These are phyloP conservation scores for Rhegmatorhina hoffmannsi DNA, from an alignment of 2,113 vertebrate species.

Conservation along the genomic window DNA sequence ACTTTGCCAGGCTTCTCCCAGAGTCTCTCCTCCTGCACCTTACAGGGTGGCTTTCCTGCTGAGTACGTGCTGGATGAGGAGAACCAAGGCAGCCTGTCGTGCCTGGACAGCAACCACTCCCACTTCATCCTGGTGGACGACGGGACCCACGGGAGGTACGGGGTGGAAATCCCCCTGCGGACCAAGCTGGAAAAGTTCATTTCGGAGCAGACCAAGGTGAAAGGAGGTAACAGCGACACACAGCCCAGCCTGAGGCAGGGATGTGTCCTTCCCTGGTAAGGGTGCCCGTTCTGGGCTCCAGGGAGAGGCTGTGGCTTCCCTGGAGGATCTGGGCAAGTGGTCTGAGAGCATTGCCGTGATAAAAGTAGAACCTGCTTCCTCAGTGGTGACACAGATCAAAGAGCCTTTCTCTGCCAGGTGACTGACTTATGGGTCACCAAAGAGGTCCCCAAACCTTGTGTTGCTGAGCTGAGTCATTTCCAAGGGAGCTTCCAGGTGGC, in stretches of 20 bases:
- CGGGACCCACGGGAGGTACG: slow-evolving; percentile 87
- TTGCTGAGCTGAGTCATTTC: neutral
- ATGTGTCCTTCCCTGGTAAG: neutral
- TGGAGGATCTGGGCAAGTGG: neutral
- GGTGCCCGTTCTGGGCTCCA: neutral
- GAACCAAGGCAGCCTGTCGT: slow-evolving; percentile 84
- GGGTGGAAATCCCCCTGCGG: slow-evolving; percentile 86
- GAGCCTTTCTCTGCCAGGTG: neutral
- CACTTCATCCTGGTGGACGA: slow-evolving; percentile 97
- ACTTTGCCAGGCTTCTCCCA: neutral
- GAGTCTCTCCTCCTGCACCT: neutral
- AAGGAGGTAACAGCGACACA: slow-evolving; percentile 64
- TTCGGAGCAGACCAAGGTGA: slow-evolving; percentile 81
- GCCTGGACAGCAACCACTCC: slow-evolving; percentile 93
- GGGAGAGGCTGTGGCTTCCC: neutral
- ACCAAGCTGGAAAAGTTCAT: slow-evolving; percentile 89
- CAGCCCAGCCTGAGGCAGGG: neutral
- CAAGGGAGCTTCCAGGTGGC: neutral
- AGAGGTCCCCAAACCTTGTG: neutral
- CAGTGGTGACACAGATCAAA: rapidly evolving
- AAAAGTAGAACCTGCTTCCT: neutral
- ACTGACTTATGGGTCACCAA: neutral
- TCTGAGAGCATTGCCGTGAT: neutral
- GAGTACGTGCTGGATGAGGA: slow-evolving; percentile 85
- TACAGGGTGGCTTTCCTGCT: slow-evolving; percentile 87